Percentiles rank a stretch among this genome's conserved stretches.
Evolutionary conservation across 1,140 invertebrate genomes (phyloP).

Genomic region (Ephestia elutella): DNA sequence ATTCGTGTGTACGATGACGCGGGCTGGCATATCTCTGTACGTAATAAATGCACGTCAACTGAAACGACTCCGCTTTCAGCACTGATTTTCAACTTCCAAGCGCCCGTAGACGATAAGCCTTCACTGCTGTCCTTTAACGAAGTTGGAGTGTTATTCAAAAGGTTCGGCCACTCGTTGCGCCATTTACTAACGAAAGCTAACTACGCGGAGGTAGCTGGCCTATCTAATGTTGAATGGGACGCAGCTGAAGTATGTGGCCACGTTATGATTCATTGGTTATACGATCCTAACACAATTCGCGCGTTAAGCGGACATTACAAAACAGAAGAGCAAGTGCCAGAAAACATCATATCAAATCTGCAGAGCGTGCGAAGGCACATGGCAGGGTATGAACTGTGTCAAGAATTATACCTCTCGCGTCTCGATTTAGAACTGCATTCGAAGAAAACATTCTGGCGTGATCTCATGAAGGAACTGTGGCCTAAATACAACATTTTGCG

Average conservation of each 20-base stretch:
- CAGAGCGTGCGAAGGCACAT: slow-evolving; percentile 81
- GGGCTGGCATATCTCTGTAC: slow-evolving; percentile 81
- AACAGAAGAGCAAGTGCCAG: slow-evolving; percentile 81
- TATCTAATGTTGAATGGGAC: slow-evolving; percentile 94
- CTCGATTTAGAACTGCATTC: slow-evolving; percentile 91
- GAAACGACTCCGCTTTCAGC: slow-evolving; percentile 82
- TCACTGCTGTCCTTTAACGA: slow-evolving; percentile 85
- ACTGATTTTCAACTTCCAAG: slow-evolving; percentile 88
- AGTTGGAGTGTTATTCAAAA: slow-evolving; percentile 84
- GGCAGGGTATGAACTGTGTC: slow-evolving; percentile 85
- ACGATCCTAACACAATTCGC: slow-evolving; percentile 81
- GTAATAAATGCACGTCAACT: slow-evolving; percentile 78
- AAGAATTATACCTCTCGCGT: slow-evolving; percentile 86
- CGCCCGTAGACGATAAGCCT: slow-evolving; percentile 77
- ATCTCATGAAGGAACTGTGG: slow-evolving; percentile 85
- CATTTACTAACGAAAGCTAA: slow-evolving; percentile 86
- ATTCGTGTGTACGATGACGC: slow-evolving; percentile 75
- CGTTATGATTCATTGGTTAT: slow-evolving; percentile 88
- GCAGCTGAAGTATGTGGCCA: slow-evolving; percentile 85
- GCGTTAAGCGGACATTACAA: slow-evolving; percentile 83
- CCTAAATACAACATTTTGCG: slow-evolving; percentile 83
- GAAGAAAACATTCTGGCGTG: slow-evolving; percentile 85
- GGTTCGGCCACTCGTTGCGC: slow-evolving; percentile 90
- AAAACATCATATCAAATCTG: slow-evolving; percentile 79
- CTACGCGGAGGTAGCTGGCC: slow-evolving; percentile 88